These are phyloP conservation scores for Drosophila fulvimacula DNA, from an alignment of 2,888 invertebrate species.

Conservation along the genomic window DNA sequence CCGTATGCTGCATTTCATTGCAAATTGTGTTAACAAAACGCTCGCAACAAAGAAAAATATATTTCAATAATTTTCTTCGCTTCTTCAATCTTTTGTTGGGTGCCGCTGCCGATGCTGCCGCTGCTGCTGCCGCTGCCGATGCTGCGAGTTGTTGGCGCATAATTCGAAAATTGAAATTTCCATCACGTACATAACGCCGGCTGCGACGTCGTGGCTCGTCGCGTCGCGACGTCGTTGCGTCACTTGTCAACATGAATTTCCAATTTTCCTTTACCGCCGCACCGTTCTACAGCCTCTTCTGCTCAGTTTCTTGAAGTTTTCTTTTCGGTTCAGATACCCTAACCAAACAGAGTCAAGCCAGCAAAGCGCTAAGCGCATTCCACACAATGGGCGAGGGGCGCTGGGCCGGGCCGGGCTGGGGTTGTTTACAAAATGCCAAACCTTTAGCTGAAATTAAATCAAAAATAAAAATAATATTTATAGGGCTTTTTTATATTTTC, in stretches of 20 bases:
- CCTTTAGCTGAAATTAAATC: neutral
- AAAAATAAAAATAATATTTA: conserved; percentile 10
- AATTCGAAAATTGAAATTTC: conserved; percentile 71
- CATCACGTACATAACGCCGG: conserved; percentile 67
- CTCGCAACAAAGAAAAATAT: conserved; percentile 51
- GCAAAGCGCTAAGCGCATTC: conserved; percentile 1
- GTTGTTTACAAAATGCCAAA: conserved; percentile 3
- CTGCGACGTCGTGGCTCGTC: conserved; percentile 38
- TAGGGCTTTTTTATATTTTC: neutral
- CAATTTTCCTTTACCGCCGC: conserved; percentile 61
- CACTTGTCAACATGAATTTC: conserved; percentile 80
- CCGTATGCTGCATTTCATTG: conserved; percentile 36
- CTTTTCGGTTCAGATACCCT: conserved; percentile 29
- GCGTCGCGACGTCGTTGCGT: conserved; percentile 40
- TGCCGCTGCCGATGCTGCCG: conserved; percentile 13
- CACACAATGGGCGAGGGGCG: neutral
- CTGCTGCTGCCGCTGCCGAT: neutral
- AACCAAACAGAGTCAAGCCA: conserved; percentile 16
- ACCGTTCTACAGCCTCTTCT: conserved; percentile 18
- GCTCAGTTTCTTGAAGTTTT: neutral
- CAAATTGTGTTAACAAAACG: conserved; percentile 39
- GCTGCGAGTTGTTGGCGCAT: conserved; percentile 34
- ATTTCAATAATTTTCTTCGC: conserved; percentile 55
- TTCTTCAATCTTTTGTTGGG: conserved; percentile 18
- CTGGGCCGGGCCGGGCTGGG: neutral